phyloP scores from a whole-genome alignment of 2,888 invertebrate species.

The Trachelus iudaicus region DNA sequence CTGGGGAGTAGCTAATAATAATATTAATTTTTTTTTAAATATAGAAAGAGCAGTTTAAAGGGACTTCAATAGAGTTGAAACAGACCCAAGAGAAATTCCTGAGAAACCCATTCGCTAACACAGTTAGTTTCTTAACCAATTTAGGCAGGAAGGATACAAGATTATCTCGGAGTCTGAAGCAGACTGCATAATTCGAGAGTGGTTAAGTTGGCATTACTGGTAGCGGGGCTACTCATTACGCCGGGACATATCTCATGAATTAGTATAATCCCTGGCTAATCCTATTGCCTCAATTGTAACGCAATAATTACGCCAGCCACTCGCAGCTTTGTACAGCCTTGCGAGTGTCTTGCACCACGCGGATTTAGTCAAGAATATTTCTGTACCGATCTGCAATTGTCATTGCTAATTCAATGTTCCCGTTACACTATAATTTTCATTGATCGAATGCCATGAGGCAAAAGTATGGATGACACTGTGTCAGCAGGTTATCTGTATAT shows the following conservation, averaged over 20 bases:
- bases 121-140: constrained; percentile 18
- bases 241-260: constrained; percentile 15
- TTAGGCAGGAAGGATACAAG: constrained; percentile 12
- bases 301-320: constrained; percentile 15
- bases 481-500: background rate
- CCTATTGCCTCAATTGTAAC: constrained; percentile 24
- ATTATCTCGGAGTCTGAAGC: constrained; percentile 16
- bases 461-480: background rate
- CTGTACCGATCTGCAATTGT: background rate
- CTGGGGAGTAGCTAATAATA: background rate
- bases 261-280: constrained; percentile 26
- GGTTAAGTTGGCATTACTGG: constrained; percentile 12
- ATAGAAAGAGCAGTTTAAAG: background rate
- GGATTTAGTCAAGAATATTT: background rate
- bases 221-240: constrained; percentile 8
- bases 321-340: constrained; percentile 7
- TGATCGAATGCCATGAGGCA: background rate
- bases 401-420: background rate
- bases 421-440: background rate
- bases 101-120: constrained; percentile 4
- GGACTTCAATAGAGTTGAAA: background rate
- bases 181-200: constrained; percentile 16
- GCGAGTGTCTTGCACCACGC: background rate
- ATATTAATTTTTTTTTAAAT: background rate
- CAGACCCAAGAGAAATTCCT: background rate